Conservation (phyloP, 2,797 vertebrate species). For the Iguana delicatissima region DNA sequence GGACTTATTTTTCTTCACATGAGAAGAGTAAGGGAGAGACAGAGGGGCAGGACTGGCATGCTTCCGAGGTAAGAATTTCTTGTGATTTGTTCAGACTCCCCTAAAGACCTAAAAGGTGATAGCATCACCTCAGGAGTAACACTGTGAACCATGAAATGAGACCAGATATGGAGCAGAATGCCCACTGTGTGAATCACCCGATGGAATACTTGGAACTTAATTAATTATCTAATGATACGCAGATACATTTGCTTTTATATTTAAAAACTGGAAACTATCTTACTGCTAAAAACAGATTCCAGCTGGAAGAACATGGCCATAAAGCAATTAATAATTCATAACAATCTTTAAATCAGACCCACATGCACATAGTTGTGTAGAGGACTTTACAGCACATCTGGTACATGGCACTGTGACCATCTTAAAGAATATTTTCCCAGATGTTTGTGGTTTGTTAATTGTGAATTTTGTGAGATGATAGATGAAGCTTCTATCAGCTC, state of each 20-base stretch:
- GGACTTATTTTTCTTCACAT: too few species aligned
- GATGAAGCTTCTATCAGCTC: constrained; percentile 25
- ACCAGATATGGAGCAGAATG: background rate
- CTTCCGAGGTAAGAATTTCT: background rate
- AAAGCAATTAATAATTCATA: constrained; percentile 26
- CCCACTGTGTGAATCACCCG: background rate
- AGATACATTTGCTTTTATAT: background rate
- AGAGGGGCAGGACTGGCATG: too few species aligned
- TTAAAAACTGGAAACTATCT: constrained; percentile 9
- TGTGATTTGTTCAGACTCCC: background rate
- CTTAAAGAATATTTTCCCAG: constrained; percentile 27
- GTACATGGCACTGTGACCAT: constrained; percentile 22
- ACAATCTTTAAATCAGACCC: constrained; percentile 33
- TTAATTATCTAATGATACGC: background rate
- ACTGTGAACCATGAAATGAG: background rate
- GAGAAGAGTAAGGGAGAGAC: too few species aligned
- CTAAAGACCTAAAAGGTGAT: background rate
- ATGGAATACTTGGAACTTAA: background rate
- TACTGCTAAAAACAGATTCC: constrained; percentile 18
- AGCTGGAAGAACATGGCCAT: constrained; percentile 4
- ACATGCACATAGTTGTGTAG: constrained; percentile 22
- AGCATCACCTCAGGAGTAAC: background rate
- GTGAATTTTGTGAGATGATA: constrained; percentile 27
- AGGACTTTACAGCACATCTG: constrained; percentile 22
- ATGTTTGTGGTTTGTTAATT: constrained; percentile 34